Base-by-base conservation (phyloP, 2,888 invertebrate genomes). In the Drosophila anomalata region DNA sequence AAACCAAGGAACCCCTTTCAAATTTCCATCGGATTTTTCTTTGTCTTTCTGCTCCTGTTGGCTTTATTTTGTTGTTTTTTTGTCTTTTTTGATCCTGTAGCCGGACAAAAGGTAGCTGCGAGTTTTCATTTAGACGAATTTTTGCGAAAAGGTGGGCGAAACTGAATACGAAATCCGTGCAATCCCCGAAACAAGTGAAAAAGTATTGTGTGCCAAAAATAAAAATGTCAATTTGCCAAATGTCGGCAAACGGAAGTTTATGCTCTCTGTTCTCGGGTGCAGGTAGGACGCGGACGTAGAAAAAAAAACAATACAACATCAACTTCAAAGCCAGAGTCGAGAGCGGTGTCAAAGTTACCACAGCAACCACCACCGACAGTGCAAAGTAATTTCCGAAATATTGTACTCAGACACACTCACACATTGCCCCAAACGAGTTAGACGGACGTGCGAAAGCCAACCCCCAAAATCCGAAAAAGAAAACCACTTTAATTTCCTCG, bases 201-300 rank as follows among this genome's bases (percentile, higher is more conserved):
- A 77, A 77, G 63, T 75, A 72, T 81, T 78, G 79, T 68, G 72
- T 76, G 72, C 55, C 71, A 79, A 77, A 76, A 66, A 63, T 78
- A 84, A 81, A 87, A 83, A 84, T 84, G 81, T 85, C 87, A 87
- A 83, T 83, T 87, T 83, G 87, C 85, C 87, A 84, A 87, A 77
- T 76, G 74, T 70, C 77, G 79, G 65, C 56, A 46, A 75, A 65
- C 76, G 84, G 81, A 76, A 78, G 69, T 53, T 71, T 39, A 52
- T 54, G 24, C 67, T 53, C 47, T 36, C 48, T 8, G 26, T 9
- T 26, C 29, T 63, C 57, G 73, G 71, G 53, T 65, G 53, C 61
- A 78, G 81, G 81, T 78, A 67, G 60, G 65, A 69, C 73, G 69
- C 73, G 70, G 39, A 14, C 4, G 14, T 12, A 14, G 39, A 11